Evolutionary conservation across 2,797 vertebrate genomes (phyloP).

Genomic region (Melanotaenia nigrans): DNA sequence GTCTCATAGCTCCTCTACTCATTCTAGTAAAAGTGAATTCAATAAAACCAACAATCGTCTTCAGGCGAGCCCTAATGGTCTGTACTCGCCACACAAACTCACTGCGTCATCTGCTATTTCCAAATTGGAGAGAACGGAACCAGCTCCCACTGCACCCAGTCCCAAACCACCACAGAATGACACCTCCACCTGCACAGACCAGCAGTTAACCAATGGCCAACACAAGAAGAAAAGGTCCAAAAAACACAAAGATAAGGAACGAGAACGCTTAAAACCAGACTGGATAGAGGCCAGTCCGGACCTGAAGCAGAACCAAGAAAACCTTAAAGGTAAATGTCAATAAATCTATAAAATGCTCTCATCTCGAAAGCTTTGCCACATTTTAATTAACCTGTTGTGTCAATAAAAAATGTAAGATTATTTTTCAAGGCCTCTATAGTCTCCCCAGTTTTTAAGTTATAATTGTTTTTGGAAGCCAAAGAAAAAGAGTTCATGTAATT

Average conservation of each 20-base stretch:
- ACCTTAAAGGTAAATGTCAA: slow-evolving; percentile 72
- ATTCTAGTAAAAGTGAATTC: slow-evolving; percentile 72
- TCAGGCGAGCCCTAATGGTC: slow-evolving; percentile 73
- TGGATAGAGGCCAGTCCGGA: slow-evolving; percentile 84
- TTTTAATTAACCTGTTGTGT: neutral
- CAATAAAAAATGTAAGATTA: neutral
- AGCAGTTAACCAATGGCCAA: slow-evolving; percentile 73
- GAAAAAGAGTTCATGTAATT: slow-evolving; percentile 15
- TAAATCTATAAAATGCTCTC: slow-evolving; percentile 12
- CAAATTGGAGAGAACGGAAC: slow-evolving; percentile 68
- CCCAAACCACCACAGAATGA: slow-evolving; percentile 61
- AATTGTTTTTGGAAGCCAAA: slow-evolving; percentile 15
- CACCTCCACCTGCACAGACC: slow-evolving; percentile 71
- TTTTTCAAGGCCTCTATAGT: neutral
- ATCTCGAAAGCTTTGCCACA: neutral
- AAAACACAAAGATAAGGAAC: slow-evolving; percentile 87
- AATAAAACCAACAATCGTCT: slow-evolving; percentile 70
- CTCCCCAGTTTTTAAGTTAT: neutral
- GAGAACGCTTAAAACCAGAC: slow-evolving; percentile 80
- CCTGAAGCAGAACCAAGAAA: slow-evolving; percentile 79
- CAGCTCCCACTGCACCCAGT: slow-evolving; percentile 43
- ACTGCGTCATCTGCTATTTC: slow-evolving; percentile 54
- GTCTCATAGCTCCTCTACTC: slow-evolving; percentile 57
- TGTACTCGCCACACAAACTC: slow-evolving; percentile 75
- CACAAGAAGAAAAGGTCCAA: slow-evolving; percentile 86